Percentiles rank a stretch among this genome's conserved stretches.
Evolutionary conservation across 1,140 invertebrate genomes (phyloP).

Genomic region (Nephila pilipes): DNA sequence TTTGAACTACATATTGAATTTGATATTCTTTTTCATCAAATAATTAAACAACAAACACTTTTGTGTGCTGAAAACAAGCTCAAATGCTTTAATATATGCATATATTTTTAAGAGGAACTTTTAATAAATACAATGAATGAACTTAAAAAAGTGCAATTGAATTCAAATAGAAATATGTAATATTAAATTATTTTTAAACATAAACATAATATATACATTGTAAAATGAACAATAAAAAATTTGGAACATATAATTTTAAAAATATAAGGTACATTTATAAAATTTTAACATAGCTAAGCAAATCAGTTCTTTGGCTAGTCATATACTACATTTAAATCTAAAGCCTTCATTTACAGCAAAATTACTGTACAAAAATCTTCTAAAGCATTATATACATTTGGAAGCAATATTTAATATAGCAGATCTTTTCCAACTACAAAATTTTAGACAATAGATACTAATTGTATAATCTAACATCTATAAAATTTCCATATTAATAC

Average conservation of each 20-base stretch:
- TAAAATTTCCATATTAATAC: neutral
- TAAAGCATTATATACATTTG: slow-evolving; percentile 8
- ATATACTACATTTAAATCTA: neutral
- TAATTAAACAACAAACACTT: neutral
- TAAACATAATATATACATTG: neutral
- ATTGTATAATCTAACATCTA: neutral
- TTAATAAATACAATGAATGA: slow-evolving; percentile 1
- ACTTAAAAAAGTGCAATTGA: neutral
- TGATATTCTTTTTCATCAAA: too few relatives aligned
- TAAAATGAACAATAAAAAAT: slow-evolving; percentile 4
- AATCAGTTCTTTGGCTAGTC: neutral
- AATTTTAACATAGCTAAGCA: neutral
- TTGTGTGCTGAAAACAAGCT: neutral
- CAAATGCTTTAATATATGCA: slow-evolving; percentile 6
- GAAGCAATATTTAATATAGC: neutral
- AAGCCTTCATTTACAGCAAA: slow-evolving; percentile 46
- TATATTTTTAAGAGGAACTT: neutral
- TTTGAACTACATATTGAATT: too few relatives aligned
- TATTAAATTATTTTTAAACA: neutral
- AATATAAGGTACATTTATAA: neutral
- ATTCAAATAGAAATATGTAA: neutral
- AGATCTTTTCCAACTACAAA: neutral
- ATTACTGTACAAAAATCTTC: neutral
- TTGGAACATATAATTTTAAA: neutral
- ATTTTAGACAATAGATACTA: neutral